Evolutionary conservation across 2,797 vertebrate genomes (phyloP).

Genomic region (Sebastes taczanowskii): DNA sequence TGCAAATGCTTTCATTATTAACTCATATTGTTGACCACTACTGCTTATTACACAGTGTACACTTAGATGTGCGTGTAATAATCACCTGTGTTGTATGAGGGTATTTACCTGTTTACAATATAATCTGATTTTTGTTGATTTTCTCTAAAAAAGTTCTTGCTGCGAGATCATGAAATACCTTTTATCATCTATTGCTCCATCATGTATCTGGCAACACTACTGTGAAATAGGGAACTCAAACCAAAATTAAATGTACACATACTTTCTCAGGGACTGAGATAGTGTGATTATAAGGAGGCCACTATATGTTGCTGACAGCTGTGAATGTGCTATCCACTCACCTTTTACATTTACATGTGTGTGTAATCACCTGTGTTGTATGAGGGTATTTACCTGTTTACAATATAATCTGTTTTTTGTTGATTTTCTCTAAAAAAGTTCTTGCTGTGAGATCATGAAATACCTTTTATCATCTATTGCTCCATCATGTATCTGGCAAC

Average conservation of each 20-base stretch:
- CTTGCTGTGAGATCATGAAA: background rate
- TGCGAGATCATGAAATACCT: background rate
- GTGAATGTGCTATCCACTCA: no score
- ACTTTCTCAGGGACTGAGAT: no score
- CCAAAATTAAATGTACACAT: background rate
- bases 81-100: background rate
- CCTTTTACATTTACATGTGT: conserved; percentile 81
- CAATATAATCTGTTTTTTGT: background rate
- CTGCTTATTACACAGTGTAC: background rate
- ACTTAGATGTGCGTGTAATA: background rate
- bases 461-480: background rate
- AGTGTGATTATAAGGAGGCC: no score
- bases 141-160: background rate
- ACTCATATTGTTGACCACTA: background rate
- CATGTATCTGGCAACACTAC: background rate
- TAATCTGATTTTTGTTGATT: background rate
- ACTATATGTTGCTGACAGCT: no score
- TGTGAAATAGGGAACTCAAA: no score
- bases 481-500: background rate
- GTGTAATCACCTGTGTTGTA: background rate
- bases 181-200: background rate
- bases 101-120: background rate
- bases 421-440: background rate
- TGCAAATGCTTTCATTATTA: background rate
- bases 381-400: background rate